These are phyloP conservation scores for Leptopilina syphax DNA, from an alignment of 2,888 invertebrate species.

Conservation along the genomic window DNA sequence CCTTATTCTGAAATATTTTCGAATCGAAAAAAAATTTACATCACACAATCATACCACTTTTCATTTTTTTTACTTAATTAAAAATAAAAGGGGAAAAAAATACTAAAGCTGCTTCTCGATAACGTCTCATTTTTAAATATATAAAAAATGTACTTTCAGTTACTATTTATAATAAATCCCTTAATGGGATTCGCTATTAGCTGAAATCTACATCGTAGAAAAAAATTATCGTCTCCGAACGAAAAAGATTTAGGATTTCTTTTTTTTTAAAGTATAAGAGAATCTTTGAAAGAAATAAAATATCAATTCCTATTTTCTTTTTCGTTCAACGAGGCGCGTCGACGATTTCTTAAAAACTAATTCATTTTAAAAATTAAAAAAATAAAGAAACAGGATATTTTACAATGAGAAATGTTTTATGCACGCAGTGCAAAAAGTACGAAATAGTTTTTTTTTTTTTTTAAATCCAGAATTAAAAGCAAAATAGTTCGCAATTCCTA, in stretches of 20 bases:
- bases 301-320: slow-evolving; percentile 13
- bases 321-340: slow-evolving; percentile 56
- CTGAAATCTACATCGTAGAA: slow-evolving; percentile 61
- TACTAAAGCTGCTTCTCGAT: slow-evolving; percentile 25
- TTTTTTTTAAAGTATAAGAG: no score
- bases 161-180: slow-evolving; percentile 2
- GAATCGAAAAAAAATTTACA: not conserved
- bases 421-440: slow-evolving; percentile 50
- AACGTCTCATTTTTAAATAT: not conserved
- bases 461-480: slow-evolving; percentile 24
- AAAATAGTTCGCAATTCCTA: slow-evolving; percentile 11
- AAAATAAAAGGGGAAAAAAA: not conserved
- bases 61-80: not conserved
- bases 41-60: slow-evolving; percentile 9
- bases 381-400: slow-evolving; percentile 54
- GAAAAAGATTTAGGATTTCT: not conserved
- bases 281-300: not conserved
- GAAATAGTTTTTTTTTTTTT: not conserved
- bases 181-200: slow-evolving; percentile 47
- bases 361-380: slow-evolving; percentile 50
- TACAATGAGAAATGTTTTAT: slow-evolving; percentile 61
- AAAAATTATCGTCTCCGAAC: slow-evolving; percentile 57
- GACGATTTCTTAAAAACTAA: slow-evolving; percentile 57
- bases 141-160: slow-evolving; percentile 12
- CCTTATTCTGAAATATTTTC: no score